Percentiles rank a stretch among this genome's conserved stretches.
These are phyloP conservation scores for Clarias fuscus DNA, from an alignment of 2,797 vertebrate species.

Conservation along the genomic window DNA sequence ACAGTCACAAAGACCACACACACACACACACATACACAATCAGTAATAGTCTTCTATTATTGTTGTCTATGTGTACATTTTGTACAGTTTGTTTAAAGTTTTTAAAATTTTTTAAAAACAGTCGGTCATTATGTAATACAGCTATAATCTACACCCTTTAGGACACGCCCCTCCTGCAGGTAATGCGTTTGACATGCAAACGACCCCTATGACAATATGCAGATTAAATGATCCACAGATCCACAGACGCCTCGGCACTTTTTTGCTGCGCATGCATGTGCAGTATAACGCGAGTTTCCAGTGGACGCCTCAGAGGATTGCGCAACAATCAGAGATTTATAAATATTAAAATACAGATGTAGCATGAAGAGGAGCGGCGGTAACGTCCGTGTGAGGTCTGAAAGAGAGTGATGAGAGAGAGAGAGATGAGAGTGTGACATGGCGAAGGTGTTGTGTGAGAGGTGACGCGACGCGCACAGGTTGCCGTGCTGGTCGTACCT, in stretches of 20 bases:
- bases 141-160: background rate
- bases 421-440: background rate
- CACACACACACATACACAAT: too few relatives aligned
- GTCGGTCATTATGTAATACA: background rate
- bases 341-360: background rate
- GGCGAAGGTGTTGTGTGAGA: background rate
- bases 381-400: background rate
- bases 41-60: background rate
- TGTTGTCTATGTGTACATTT: too few relatives aligned
- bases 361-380: too few relatives aligned
- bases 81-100: background rate
- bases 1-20: background rate
- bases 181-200: background rate
- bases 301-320: background rate
- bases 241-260: background rate
- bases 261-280: background rate
- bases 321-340: background rate
- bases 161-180: background rate
- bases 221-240: background rate
- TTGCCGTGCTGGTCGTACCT: slow-evolving; percentile 63
- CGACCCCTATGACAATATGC: background rate
- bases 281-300: background rate
- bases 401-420: background rate
- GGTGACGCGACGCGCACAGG: slow-evolving; percentile 1
- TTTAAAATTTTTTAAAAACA: background rate